Base-by-base conservation (phyloP, 37 sponge, comb jelly and placozoan species). In the Cladorhizidae sp. region DNA sequence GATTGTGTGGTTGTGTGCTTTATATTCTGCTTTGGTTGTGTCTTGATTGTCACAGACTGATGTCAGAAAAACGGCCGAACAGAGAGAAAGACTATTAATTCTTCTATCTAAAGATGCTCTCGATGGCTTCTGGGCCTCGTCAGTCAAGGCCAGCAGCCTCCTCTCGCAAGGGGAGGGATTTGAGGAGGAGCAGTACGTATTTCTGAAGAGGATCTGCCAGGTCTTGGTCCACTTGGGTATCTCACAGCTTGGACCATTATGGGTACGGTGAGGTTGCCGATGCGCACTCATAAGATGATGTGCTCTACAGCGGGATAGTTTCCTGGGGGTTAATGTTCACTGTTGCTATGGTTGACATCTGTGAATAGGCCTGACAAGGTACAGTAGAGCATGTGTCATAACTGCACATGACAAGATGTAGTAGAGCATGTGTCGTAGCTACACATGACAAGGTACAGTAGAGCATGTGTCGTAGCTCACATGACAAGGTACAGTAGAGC, bases 201-300 rank as follows among this genome's bases (percentile, higher is more conserved):
- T 86, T 32, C 57, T 86, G 43, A 86, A 86, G 75, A 73, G 69
- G 26, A 57, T 80, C 21, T 86, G 87, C 35, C 74, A 80, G 45
- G 45, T 86, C 58, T 54, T 86, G 15, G 87, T 86, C 21, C 81
- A 86, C 21, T 40, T 86, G 31, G 87, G 87, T 0, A 67, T 39
- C 29, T 73, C 73, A 38, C 87, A 86, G 69, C 74, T 86, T 22
- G 75, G 67, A 20, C 87, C 59, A 26, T 49, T 86, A 1, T 86
- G 86, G 86, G 86, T 85, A 45, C 0, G 18, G 39, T n/a, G 29
- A 15, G 28, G 6, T 7, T 28, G 28, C 15, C 5, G 3, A 12
- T 61, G 62, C 12, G 62, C 62, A 61, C 6, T 5, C 28, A n/a
- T 45, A n/a, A n/a, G n/a, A n/a, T n/a, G n/a, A n/a, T n/a, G n/a